Percentiles rank a stretch among this genome's conserved stretches.
Evolutionary conservation across 2,113 vertebrate species (phyloP).

Genomic region (Lanius collurio): DNA sequence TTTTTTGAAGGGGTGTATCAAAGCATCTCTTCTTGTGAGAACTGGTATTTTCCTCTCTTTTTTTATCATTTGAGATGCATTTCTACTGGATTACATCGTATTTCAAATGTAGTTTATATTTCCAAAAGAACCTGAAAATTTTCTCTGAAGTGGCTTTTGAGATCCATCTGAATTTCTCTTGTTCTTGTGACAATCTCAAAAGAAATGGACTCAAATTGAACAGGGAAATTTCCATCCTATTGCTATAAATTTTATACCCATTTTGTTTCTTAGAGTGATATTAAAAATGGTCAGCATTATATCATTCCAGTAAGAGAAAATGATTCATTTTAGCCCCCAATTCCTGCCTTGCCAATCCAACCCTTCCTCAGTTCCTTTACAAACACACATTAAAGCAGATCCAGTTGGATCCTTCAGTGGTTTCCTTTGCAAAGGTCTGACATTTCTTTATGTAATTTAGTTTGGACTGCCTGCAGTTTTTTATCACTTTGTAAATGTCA

Average conservation of each 20-base stretch:
- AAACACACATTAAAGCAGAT: neutral
- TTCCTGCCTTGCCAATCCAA: neutral
- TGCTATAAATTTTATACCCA: neutral
- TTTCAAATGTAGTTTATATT: neutral
- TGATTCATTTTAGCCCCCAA: neutral
- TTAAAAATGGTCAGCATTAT: neutral
- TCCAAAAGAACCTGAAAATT: neutral
- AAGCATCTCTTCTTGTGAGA: neutral
- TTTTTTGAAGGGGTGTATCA: neutral
- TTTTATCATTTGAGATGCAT: neutral
- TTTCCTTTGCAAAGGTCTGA: neutral
- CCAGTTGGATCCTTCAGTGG: neutral
- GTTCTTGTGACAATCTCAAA: neutral
- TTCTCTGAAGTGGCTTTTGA: neutral
- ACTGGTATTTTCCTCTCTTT: neutral
- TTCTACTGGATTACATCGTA: neutral
- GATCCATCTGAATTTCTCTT: neutral
- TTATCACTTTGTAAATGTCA: constrained; percentile 29
- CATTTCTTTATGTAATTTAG: neutral
- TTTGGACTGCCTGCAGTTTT: neutral
- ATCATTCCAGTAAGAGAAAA: neutral
- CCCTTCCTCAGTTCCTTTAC: neutral
- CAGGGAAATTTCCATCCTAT: neutral
- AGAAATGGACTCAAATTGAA: neutral
- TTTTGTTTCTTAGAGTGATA: neutral